Evolutionary conservation across 2,888 invertebrate genomes (phyloP).

Genomic region (Mythimna ferrago): DNA sequence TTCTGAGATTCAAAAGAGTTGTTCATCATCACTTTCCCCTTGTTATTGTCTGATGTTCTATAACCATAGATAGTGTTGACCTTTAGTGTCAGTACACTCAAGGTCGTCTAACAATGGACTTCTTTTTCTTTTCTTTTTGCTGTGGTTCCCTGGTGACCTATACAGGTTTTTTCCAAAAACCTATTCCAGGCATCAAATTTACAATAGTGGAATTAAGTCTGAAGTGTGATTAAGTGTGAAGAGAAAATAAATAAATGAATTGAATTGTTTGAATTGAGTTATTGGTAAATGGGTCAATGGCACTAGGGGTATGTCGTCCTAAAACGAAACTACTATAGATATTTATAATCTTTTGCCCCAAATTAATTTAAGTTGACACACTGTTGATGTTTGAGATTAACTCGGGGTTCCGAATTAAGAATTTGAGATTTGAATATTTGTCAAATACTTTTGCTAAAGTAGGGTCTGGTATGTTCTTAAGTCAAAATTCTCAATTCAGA

Average conservation of each 20-base stretch:
- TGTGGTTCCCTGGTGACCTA: no score
- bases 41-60: no score
- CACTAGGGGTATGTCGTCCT: neutral
- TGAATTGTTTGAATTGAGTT: neutral
- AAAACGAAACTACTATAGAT: neutral
- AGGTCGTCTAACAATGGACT: no score
- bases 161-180: no score
- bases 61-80: no score
- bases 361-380: slow-evolving; percentile 5
- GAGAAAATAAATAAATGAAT: no score
- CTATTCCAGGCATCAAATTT: no score
- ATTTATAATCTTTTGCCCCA: slow-evolving; percentile 10
- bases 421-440: neutral
- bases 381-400: slow-evolving; percentile 6
- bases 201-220: no score
- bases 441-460: neutral
- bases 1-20: neutral
- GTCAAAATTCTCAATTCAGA: neutral
- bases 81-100: no score
- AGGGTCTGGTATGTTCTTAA: neutral
- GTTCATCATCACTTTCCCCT: no score
- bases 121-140: no score
- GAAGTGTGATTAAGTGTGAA: no score
- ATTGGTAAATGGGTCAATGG: neutral
- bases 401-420: neutral